A percentile compares a stretch with the other conserved stretches of the same genome.
These are phyloP conservation scores for Sebastes flavidus DNA, from an alignment of 2,797 vertebrate species.

Conservation along the genomic window DNA sequence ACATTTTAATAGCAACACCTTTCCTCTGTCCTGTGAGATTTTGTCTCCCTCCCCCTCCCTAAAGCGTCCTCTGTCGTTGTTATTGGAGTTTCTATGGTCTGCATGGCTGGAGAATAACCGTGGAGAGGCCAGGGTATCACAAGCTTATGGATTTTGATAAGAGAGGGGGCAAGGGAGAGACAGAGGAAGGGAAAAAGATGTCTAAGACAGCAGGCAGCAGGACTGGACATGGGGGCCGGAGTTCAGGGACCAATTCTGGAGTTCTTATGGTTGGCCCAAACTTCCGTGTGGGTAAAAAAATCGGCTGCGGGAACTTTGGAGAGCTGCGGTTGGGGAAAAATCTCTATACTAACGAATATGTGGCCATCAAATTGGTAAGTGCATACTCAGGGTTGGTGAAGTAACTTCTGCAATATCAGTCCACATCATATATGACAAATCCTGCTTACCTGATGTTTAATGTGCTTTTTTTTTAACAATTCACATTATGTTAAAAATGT, in stretches of 20 bases:
- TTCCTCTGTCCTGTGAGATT: conserved; percentile 59
- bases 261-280: conserved; percentile 99
- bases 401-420: not conserved
- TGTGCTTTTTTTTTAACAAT: not conserved
- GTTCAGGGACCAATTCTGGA: conserved; percentile 93
- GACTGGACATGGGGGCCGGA: conserved; percentile 88
- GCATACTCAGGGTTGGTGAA: conserved; percentile 2
- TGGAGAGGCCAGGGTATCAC: conserved; percentile 99
- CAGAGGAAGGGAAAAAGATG: conserved; percentile 97
- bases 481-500: not conserved
- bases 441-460: not conserved
- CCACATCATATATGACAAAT: not conserved
- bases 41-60: conserved; percentile 59
- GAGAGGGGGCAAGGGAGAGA: conserved; percentile 97
- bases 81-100: conserved; percentile 89
- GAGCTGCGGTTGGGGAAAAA: conserved; percentile 98
- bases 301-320: conserved; percentile 98
- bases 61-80: conserved; percentile 72
- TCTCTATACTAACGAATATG: conserved; percentile 98
- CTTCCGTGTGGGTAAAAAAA: conserved; percentile 99
- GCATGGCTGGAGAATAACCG: conserved; percentile 97
- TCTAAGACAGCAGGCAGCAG: conserved; percentile 91
- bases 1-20: conserved; percentile 63
- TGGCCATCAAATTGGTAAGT: conserved; percentile 99
- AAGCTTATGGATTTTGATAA: conserved; percentile 99